Percentiles rank a stretch among this genome's conserved stretches.
Evolutionary conservation across 2,113 vertebrate genomes (phyloP).

Genomic region (Pluvialis apricaria): DNA sequence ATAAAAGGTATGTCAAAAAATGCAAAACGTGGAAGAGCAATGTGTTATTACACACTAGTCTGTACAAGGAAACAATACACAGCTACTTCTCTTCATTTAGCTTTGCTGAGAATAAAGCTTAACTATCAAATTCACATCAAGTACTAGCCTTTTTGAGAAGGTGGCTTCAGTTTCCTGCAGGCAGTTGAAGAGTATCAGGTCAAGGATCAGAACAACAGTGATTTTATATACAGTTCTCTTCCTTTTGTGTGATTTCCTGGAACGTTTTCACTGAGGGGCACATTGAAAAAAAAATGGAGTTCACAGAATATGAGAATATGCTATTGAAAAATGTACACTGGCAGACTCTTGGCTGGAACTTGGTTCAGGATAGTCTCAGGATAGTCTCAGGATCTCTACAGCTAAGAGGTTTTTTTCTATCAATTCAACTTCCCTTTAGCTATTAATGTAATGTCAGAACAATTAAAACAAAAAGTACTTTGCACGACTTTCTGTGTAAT

Average conservation of each 20-base stretch:
- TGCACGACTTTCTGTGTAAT: background rate
- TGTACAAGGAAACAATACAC: background rate
- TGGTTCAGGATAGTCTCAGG: background rate
- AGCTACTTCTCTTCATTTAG: background rate
- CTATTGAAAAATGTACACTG: background rate
- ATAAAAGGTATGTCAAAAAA: background rate
- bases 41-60: background rate
- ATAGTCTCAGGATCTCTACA: background rate
- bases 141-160: background rate
- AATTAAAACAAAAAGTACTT: background rate
- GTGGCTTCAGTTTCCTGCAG: background rate
- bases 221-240: background rate
- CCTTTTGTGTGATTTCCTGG: background rate
- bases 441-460: background rate
- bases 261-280: background rate
- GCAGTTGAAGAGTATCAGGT: background rate
- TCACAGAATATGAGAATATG: background rate
- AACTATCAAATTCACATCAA: background rate
- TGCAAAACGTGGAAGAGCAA: background rate
- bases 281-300: rapidly evolving
- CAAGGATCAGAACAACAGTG: background rate
- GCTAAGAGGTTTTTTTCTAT: background rate
- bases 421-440: background rate
- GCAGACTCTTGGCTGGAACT: background rate
- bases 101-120: background rate